Base-by-base conservation (phyloP, 2,113 vertebrate genomes). In the Paratilapia polleni region DNA sequence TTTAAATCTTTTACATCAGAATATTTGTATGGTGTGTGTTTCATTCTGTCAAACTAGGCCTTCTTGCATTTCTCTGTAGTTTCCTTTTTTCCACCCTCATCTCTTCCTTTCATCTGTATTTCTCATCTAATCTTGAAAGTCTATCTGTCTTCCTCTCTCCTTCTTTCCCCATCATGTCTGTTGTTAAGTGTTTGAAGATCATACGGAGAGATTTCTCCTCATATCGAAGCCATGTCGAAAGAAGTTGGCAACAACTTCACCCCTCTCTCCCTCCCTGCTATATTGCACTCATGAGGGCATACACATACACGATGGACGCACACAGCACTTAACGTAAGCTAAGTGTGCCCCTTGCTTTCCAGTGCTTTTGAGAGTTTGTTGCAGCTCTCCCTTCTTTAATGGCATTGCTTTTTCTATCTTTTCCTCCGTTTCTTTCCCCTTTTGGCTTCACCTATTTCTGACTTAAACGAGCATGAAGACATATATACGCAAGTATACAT, bases 151-250 rank as follows among this genome's bases (percentile, higher is more conserved):
- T 60, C 75, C 47, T 56, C 1, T 60, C 64, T 43, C 77, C 43
- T 22, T 86, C 74, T 70, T 47, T 74, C 77, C 49, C 68, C 77
- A 43, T 84, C 83, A 12, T 57, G 22, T 52, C 31, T 62, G 57
- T 73, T 36, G 75, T 85, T 87, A 82, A 84, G 89, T 24, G 83
- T 89, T 92, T 92, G 79, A 87, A 92, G 91, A 92, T 89, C 31
- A 81, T 24, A 38, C 28, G 19, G 75, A 77, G 83, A 89, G 87
- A 91, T 93, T 86, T 90, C 79, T 83, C 56, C 73, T 77, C 19
- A 19, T 85, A 83, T 84, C 24, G 10, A 79, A 86, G 74, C 86
- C 56, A 81, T 70, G 79, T 91, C 77, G 73, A 94, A 94, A 87
- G 73, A 83, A 84, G 63, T 80, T 87, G 85, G 80, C 87, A 83